A percentile compares a stretch with the other conserved stretches of the same genome.
Conservation (phyloP, 2,797 vertebrate genomes). For the Chelonia mydas region DNA sequence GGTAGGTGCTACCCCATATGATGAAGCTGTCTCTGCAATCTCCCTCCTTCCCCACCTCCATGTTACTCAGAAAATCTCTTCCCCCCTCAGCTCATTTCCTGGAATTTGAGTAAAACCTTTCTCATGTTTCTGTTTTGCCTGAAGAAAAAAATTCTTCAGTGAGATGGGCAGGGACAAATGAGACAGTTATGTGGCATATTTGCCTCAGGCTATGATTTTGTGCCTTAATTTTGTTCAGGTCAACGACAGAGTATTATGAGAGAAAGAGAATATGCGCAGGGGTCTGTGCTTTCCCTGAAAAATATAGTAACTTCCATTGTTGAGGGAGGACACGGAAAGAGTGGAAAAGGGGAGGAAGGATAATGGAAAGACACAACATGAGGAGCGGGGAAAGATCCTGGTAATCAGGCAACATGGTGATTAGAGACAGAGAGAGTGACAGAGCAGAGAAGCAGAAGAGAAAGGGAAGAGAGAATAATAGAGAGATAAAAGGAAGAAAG, state of each 20-base stretch:
- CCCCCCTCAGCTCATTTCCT: background rate
- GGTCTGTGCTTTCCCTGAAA: constrained; percentile 57
- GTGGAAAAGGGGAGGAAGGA: constrained; percentile 18
- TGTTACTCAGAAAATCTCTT: background rate
- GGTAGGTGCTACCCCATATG: background rate
- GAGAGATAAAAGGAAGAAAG: background rate
- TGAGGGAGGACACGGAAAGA: constrained; percentile 16
- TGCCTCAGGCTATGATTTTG: constrained; percentile 62
- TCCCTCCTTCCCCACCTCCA: background rate
- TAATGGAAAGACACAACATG: constrained; percentile 40
- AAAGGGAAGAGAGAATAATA: background rate
- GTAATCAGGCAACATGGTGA: background rate
- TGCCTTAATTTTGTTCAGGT: constrained; percentile 57
- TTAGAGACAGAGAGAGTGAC: background rate
- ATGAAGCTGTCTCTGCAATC: background rate
- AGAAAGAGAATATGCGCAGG: constrained; percentile 32
- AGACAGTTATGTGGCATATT: constrained; percentile 41
- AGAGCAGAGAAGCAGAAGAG: background rate
- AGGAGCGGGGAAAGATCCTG: background rate
- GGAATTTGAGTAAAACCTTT: background rate
- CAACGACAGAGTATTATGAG: constrained; percentile 63
- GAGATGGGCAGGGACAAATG: constrained; percentile 48
- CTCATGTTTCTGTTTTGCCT: constrained; percentile 45
- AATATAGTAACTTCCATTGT: constrained; percentile 55
- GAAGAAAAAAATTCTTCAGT: constrained; percentile 69